Conservation (phyloP, 2,113 vertebrate species). For the Bagarius yarrelli region DNA sequence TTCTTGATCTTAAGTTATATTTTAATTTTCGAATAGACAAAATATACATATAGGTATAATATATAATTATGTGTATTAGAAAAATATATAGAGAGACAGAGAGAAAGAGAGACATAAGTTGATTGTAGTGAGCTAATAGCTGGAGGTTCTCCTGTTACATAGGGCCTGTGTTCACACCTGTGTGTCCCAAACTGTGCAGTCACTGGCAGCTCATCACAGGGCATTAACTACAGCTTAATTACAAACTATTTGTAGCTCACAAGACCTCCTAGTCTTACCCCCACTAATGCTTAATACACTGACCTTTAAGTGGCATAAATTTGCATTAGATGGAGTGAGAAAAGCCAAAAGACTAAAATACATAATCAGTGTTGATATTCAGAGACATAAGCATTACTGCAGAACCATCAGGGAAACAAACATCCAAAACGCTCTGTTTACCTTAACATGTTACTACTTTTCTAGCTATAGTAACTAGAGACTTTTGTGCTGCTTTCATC, state of each 20-base stretch:
- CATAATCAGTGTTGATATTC: not conserved
- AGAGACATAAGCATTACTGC: not conserved
- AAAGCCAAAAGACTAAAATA: not conserved
- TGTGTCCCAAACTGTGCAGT: conserved; percentile 51
- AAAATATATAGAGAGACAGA: conserved; percentile 3
- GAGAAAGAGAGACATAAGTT: conserved; percentile 36
- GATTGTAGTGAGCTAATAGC: conserved; percentile 73
- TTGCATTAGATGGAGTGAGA: conserved; percentile 52
- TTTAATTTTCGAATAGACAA: too few species aligned
- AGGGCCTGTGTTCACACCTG: conserved; percentile 72
- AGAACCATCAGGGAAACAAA: not conserved
- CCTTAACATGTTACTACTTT: not conserved
- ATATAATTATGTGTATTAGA: too few species aligned
- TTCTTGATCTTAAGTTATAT: too few species aligned
- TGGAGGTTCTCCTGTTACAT: conserved; percentile 70
- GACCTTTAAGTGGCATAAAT: conserved; percentile 29
- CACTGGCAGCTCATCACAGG: conserved; percentile 56
- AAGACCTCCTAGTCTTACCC: conserved; percentile 17
- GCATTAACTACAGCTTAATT: conserved; percentile 75
- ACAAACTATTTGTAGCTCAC: conserved; percentile 54
- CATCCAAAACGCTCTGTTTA: not conserved
- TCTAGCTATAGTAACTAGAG: not conserved
- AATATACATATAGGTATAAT: too few species aligned
- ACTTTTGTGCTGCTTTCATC: not conserved
- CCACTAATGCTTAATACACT: conserved; percentile 66